phyloP scores from a whole-genome alignment of 2,797 vertebrate genomes.

The Lepus townsendii region DNA sequence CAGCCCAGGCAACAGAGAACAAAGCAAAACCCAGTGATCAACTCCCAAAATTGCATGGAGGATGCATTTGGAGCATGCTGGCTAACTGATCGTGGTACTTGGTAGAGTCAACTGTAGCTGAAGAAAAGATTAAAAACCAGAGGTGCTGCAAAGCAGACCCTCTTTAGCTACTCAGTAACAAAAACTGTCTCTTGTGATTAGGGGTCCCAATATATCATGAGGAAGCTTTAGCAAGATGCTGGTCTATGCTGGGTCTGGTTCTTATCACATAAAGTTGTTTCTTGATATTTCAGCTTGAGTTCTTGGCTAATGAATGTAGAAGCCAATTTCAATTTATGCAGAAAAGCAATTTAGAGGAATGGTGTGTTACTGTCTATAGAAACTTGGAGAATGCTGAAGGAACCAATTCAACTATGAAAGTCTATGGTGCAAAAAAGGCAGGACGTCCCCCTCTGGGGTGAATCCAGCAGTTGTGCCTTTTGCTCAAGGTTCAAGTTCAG shows the following conservation, averaged over 20 bases:
- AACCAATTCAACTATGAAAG: not conserved
- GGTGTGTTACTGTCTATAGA: not conserved
- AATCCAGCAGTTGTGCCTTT: not conserved
- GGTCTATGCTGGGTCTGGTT: not conserved
- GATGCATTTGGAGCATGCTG: not conserved
- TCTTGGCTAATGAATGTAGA: not conserved
- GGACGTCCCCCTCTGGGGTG: not conserved
- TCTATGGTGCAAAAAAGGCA: not conserved
- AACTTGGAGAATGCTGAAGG: not conserved
- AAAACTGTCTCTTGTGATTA: not conserved
- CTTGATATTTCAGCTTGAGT: not conserved
- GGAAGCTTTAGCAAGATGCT: not conserved
- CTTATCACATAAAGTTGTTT: not conserved
- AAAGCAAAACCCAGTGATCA: not conserved
- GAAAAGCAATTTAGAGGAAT: not conserved
- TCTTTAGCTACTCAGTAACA: not conserved
- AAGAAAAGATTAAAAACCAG: not conserved
- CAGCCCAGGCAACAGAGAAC: not conserved
- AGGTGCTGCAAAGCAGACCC: not conserved
- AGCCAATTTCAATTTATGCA: not conserved
- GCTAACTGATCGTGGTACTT: not conserved
- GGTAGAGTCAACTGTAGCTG: not conserved
- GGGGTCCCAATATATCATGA: rapidly evolving
- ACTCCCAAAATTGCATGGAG: not conserved
- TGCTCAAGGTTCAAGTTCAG: not conserved